Base-by-base conservation (phyloP, 2,113 vertebrate genomes). In the Andinoacara biseriatus region DNA sequence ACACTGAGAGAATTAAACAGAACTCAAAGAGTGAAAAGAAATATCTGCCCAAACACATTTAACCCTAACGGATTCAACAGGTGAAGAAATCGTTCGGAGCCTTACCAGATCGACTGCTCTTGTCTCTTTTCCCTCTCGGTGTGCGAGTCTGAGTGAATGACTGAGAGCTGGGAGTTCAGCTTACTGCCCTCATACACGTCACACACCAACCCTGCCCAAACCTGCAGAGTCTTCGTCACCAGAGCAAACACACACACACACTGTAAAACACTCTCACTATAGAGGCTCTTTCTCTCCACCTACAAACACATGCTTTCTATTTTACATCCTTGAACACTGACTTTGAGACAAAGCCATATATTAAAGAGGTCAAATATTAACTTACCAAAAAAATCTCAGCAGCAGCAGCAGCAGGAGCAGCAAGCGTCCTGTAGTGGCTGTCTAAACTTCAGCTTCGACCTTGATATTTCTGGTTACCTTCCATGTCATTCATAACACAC, bases 131-230 rank as follows among this genome's bases (percentile, higher is more conserved):
- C 2, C 18, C n/a, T 22, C 35, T 58, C 20, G 2, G 52, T 67
- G 40, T 59, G 49, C 49, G 38, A 62, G 26, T 52, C 26, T 46
- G 61, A 84, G 46, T 89, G 84, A 87, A 54, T 82, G 74, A 86
- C 89, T 83, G 33, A 38, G 87, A 60, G 77, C 52, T 4, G 2
- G 43, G 74, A 89, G 82, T 78, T 87, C 38, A 58, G 75, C 72
- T 69, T 46, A 86, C 83, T 86, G 72, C 81, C 78, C 78, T 63
- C 7, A 88, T 57, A 81, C 86, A 80, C 77, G 81, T 90, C 90
- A 91, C 87, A 11, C 72, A 1, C 18, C 43, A 40, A 87, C 88
- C 75, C 80, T 91, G 90, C 84, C 86, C 60, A 1, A 62, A 93
- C 88, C 80, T 90, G 90, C 81, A 52, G 29, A 0, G 43, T 63